Evolutionary conservation across 2,113 vertebrate genomes (phyloP), one percentile per base, ranked within the genome.

Genomic region (Paramisgurnus dabryanus): DNA sequence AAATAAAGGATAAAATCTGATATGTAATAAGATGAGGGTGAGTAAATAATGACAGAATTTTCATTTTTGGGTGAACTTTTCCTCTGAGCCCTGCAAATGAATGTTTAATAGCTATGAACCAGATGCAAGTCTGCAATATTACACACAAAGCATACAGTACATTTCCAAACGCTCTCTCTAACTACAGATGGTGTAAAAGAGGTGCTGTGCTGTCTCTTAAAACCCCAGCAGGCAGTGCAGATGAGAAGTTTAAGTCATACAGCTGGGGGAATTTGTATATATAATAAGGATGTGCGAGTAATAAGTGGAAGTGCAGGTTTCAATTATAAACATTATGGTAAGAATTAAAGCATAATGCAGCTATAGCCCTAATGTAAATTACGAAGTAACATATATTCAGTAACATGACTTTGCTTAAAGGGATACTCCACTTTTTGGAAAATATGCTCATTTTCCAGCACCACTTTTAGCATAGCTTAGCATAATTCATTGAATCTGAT

Each of bases 41-140:
- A 53, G 50, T 12, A 53, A 53, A 53, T 12, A 12, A 12, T 53
- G 50, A 53, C 50, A 53, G 50, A 53, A 53, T 12, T 53, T 53
- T 53, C 50, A 13, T 53, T 53, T 53, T 53, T 53, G 10, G 12
- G 12, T 15, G 50, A 53, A 53, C 50, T 53, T 53, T 53, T 53
- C 10, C 49, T 53, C 45, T 60, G n/a, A 76, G 64, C 15, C 58
- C 61, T 11, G 7, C 13, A 64, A 60, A 57, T 79, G 3, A 71
- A 70, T 70, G 58, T 63, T 63, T 79, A 79, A 79, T 79, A 27
- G 13, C 22, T 39, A 45, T 64, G 47, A 71, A 64, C 43, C 58
- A 50, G 71, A 68, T 70, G 67, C 27, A 71, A 71, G 50, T 60
- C 22, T 63, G 55, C 43, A 49, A 63, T 71, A 49, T 69, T 79